Evolutionary conservation across 2,797 vertebrate species (phyloP), one percentile per base, ranked within the genome.

Genomic region (Falco concolor): DNA sequence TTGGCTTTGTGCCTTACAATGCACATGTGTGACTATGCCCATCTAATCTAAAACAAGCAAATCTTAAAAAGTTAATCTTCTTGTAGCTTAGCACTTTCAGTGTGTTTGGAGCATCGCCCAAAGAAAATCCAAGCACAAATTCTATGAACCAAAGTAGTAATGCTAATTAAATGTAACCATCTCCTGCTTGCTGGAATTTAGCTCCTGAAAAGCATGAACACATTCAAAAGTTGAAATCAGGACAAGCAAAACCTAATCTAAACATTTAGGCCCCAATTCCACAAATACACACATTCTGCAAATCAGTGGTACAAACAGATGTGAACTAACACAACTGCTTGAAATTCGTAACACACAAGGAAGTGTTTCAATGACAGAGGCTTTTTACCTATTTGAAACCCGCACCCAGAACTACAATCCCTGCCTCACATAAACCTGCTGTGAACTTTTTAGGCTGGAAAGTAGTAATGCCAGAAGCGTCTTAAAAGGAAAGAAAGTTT

Each of bases 61-160:
- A 83, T 72, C 57, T 74, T 44, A 60, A 63, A 83, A 95, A 87
- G 60, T 87, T 95, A 92, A 94, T 84, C 84, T 84, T 44, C 89
- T 72, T 54, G 81, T 52, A 84, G 65, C 44, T 93, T 75, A 83
- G 93, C 86, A 65, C 81, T 84, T 90, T 18, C 67, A 53, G 27
- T 24, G 44, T 52, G 57, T 60, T 85, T 92, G 86, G 92, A 87
- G 78, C 60, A 57, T 42, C 0, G 0, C 53, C 75, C 38, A 27
- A 83, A 87, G 64, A 86, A 92, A 84, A 83, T 50, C 60, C 75
- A 67, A 57, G 84, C 81, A 49, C 75, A 92, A 89, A 92, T 80
- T 61, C 60, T 68, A 42, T 1, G 4, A 75, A 52, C 38, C 60
- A 85, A 65, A 85, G 76, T 60, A 75, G 36, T 78, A 87, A 72